Conservation (phyloP, 1,140 invertebrate species). For the Zaprionus vittiger region DNA sequence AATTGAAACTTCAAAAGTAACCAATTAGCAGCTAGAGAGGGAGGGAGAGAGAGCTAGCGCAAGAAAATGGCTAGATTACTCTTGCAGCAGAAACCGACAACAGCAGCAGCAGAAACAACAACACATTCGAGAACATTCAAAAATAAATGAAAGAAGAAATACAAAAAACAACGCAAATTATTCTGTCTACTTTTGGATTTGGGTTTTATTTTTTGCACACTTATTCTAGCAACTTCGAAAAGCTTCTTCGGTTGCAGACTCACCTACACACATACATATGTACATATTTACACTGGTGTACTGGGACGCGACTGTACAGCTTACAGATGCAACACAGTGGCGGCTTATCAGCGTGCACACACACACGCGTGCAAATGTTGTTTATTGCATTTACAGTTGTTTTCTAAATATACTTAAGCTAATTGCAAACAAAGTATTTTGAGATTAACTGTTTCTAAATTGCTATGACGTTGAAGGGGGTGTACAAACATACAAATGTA, state of each 20-base stretch:
- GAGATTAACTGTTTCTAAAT: background rate
- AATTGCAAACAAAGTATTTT: background rate
- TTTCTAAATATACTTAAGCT: background rate
- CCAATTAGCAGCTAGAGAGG: background rate
- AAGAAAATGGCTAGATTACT: constrained; percentile 34
- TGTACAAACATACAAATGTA: background rate
- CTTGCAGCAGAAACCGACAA: constrained; percentile 9
- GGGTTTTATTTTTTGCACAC: constrained; percentile 5
- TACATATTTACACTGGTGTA: background rate
- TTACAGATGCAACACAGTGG: constrained; percentile 12
- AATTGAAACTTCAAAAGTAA: constrained; percentile 6
- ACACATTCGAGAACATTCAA: constrained; percentile 72
- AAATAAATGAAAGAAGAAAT: constrained; percentile 61
- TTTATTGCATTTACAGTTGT: constrained; percentile 1
- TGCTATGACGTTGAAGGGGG: background rate
- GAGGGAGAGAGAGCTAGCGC: constrained; percentile 1
- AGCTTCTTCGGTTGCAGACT: constrained; percentile 7
- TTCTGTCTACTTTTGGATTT: constrained; percentile 28
- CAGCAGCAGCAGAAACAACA: constrained; percentile 33
- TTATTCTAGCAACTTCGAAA: constrained; percentile 43
- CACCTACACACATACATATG: background rate
- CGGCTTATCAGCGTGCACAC: constrained; percentile 26
- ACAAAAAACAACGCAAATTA: constrained; percentile 40
- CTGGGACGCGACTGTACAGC: constrained; percentile 37
- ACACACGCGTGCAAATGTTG: background rate